These are phyloP conservation scores for Tragelaphus imberbis DNA, from an alignment of 2,113 vertebrate species.

Conservation along the genomic window DNA sequence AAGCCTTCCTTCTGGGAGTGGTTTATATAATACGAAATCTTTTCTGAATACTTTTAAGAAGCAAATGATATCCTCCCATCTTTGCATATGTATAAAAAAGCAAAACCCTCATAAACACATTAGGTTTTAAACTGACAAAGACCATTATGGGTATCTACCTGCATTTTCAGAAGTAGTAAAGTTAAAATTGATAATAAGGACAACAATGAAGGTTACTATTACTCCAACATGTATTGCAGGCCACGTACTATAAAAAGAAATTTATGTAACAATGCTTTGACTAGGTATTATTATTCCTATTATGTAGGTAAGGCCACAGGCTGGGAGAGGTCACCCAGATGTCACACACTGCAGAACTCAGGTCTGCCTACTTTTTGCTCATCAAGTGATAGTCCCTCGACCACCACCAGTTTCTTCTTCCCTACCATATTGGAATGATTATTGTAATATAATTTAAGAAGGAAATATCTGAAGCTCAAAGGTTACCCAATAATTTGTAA, in stretches of 20 bases:
- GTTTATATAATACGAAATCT: background rate
- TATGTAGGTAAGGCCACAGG: background rate
- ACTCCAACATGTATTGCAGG: background rate
- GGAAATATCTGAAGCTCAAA: conserved; percentile 64
- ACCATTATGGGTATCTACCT: background rate
- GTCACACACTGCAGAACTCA: background rate
- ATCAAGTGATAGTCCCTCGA: background rate
- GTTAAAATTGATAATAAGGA: background rate
- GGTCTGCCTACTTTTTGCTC: background rate
- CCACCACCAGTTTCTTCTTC: conserved; percentile 56
- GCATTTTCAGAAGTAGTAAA: conserved; percentile 24
- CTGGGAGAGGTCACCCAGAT: background rate
- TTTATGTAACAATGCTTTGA: background rate
- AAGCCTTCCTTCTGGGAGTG: background rate
- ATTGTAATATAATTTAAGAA: conserved; percentile 49
- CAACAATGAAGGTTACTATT: background rate
- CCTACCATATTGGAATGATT: conserved; percentile 70
- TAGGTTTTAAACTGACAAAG: conserved; percentile 34
- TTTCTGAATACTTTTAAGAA: background rate
- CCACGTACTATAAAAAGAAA: background rate
- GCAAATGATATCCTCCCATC: background rate
- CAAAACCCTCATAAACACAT: background rate
- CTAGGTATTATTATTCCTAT: background rate
- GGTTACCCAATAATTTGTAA: conserved; percentile 65
- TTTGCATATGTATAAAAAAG: background rate